Base-by-base conservation (phyloP, 1,140 invertebrate genomes). In the Nixonia krombeini region DNA sequence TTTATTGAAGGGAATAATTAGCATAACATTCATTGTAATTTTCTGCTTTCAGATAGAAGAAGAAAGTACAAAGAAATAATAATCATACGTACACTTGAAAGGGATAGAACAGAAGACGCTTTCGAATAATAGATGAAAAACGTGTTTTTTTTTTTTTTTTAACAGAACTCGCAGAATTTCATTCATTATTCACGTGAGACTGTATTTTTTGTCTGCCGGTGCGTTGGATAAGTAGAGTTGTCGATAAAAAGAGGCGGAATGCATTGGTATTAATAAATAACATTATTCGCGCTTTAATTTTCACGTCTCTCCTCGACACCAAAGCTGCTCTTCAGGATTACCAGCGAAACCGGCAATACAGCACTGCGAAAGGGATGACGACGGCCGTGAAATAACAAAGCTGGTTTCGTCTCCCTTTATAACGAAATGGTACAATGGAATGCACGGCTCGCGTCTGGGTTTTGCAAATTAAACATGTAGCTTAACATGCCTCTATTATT, bases 381-480 rank as follows among this genome's bases (percentile, higher is more conserved):
- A 53, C 67, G 68, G 53, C 62, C 67, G 63, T 74, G 66, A 74
- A 80, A 81, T 78, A 81, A 82, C 75, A 77, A 81, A 81, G 77
- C 71, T 71, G 59, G 66, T 74, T 78, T 76, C 72, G 65, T 64
- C 55, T 64, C 68, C 73, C 76, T 80, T 78, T 78, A 71, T 76
- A 74, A 42, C 50, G 51, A 58, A 74, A 70, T 50, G 65, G 62
- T 64, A 75, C 70, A 79, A 77, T 73, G 69, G 63, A 50, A 67
- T 64, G 59, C 59, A 55, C 61, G 62, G 62, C 64, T 72, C 70
- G 58, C 63, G 73, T 79, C 74, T 70, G 68, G 72, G 56, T 74
- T 76, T 74, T 68, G 66, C 74, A 75, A 82, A 80, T 82, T 82
- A 81, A 82, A 81, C 73, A 66, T 77, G 64, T 74, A 76, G 73